Percentiles rank a stretch among this genome's conserved stretches.
phyloP scores from a whole-genome alignment of 2,113 vertebrate genomes.

The Phainopepla nitens region DNA sequence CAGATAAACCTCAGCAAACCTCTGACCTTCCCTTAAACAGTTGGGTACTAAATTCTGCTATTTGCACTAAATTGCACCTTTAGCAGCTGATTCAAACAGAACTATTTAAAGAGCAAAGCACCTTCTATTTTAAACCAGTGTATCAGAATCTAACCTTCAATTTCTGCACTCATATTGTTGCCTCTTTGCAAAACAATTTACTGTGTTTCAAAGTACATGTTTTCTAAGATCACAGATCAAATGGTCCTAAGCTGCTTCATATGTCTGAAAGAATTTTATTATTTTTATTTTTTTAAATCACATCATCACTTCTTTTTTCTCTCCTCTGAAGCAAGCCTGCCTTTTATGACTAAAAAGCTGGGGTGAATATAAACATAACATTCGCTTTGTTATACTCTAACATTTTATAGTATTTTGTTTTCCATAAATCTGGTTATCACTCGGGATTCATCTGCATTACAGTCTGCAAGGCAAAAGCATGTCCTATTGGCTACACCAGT shows the following conservation, averaged over 20 bases:
- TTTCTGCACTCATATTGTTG: neutral
- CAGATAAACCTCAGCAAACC: neutral
- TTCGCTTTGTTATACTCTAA: neutral
- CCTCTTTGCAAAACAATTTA: neutral
- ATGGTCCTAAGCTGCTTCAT: neutral
- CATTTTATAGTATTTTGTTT: neutral
- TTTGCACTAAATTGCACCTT: neutral
- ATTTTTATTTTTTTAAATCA: neutral
- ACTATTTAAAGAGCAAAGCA: neutral
- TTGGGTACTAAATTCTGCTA: neutral
- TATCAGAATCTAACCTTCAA: neutral
- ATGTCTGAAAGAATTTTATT: neutral
- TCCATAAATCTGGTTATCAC: neutral
- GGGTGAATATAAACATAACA: neutral
- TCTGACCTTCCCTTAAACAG: neutral
- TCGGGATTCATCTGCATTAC: neutral
- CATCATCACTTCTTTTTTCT: neutral
- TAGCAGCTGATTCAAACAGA: neutral
- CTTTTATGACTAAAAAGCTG: neutral
- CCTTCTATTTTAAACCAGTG: neutral
- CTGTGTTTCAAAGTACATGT: neutral
- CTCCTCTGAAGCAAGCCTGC: neutral
- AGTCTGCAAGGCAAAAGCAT: neutral
- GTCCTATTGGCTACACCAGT: neutral
- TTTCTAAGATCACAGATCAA: constrained; percentile 12